Base-by-base conservation (phyloP, 2,888 invertebrate genomes). In the Chouioia cunea region DNA sequence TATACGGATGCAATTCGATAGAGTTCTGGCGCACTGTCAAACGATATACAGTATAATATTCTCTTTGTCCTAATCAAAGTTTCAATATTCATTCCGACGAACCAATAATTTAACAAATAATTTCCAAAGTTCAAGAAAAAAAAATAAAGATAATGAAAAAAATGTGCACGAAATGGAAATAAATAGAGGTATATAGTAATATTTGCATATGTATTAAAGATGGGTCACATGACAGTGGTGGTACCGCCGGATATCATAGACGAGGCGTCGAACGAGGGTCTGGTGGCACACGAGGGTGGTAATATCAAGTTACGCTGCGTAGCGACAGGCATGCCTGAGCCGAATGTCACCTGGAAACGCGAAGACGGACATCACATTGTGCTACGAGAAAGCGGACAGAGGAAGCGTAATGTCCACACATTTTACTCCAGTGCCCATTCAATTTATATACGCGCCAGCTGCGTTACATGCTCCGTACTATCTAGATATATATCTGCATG, bases 171-270 rank as follows among this genome's bases (percentile, higher is more conserved):
- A 27, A 6, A 4, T 2, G 27, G 6, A 4, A 27, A 6, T 27
- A 27, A 27, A 6, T 27, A 27, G 27, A 4, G 27, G 6, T 27
- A 27, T n/a, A 36, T 36, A 12, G 36, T 10, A 12, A 36, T 10
- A 6, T 10, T 36, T 6, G 36, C 4, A 12, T 36, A n/a, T n/a
- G 50, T 36, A 16, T 43, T 27, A 48, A 65, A 95, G 95, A 94
- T 94, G 89, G 96, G 95, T 75, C 91, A 92, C 82, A 89, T 96
- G 81, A 92, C 93, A 82, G 95, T 96, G 78, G 93, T 94, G 73
- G 93, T 95, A 77, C 94, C 95, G 16, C 95, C 95, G 65, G 94
- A 95, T 85, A 94, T 95, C 78, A 88, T 94, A 76, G 92, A 93
- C 85, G 91, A 93, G 73, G 92, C 92, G 77, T 87, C 89, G 12